These are phyloP conservation scores for Oasisia sp. DNA, from an alignment of 2,888 invertebrate genomes.

Conservation along the genomic window DNA sequence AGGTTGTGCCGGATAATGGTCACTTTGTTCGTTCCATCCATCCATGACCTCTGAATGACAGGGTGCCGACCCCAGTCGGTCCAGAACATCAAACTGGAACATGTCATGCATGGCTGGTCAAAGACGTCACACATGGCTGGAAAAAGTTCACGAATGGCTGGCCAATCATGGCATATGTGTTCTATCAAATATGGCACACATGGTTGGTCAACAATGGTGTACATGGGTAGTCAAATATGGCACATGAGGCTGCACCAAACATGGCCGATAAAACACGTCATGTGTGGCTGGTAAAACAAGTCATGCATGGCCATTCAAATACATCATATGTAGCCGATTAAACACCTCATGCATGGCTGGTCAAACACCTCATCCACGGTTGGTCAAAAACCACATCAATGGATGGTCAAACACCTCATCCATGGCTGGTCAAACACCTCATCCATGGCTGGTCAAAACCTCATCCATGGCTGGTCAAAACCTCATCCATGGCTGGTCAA, in stretches of 20 bases:
- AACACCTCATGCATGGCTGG: background rate
- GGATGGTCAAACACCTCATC: background rate
- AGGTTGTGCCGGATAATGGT: background rate
- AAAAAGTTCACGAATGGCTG: no score
- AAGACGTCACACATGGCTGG: no score
- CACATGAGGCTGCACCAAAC: no score
- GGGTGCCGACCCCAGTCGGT: background rate
- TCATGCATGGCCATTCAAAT: no score
- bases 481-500: no score
- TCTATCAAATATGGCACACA: no score
- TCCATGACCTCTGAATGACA: background rate
- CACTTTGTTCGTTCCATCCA: background rate
- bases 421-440: background rate
- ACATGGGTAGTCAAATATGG: background rate
- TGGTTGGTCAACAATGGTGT: background rate
- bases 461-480: no score
- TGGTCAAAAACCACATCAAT: background rate
- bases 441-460: no score
- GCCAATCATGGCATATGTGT: no score
- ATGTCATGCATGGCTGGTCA: background rate
- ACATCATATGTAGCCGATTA: no score
- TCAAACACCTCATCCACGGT: background rate
- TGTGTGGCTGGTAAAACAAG: no score
- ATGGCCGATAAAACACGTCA: no score
- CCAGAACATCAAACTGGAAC: slow-evolving; percentile 4